Base-by-base conservation (phyloP, 2,888 invertebrate genomes). In the Metalampra italica region DNA sequence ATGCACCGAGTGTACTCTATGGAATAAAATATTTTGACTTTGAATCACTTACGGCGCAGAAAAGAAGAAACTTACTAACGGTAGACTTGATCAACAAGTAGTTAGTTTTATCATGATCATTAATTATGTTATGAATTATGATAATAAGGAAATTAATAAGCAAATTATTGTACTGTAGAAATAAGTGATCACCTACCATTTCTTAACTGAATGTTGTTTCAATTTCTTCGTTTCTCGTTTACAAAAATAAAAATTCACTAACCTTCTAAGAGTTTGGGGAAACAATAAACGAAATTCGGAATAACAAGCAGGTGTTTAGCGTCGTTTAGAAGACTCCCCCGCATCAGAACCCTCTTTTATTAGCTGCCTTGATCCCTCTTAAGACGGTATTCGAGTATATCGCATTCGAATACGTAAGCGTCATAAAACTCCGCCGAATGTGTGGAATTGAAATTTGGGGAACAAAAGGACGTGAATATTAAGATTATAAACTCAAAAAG, bases 221-320 rank as follows among this genome's bases (percentile, higher is more conserved):
- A 22, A 22, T 22, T 22, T 22, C 22, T 22, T 3, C 22, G 5
- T 22, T 22, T 22, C 22, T 5, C 5, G 22, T 5, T 22, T 22
- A 22, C 22, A 29, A 46, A 41, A 29, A 38, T 43, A 43, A 37
- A 34, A 44, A 30, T 11, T 44, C 46, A 22, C 14, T 36, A 44
- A n/a, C n/a, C n/a, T n/a, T n/a, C 9, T 29, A 29, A 29, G 22
- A 29, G 39, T 45, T 43, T 32, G 42, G 30, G n/a, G n/a, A 44
- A 32, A n/a, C 32, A 44, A 44, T 44, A 38, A 53, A 58, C 45
- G 51, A 52, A 55, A 60, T 49, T 41, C 39, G 45, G 60, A 68
- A 68, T 67, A 69, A 67, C 62, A 68, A 71, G 61, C 66, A 68
- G 68, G 68, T 71, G 66, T 66, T 68, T 63, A 68, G 56, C 59